phyloP scores from a whole-genome alignment of 2,888 invertebrate genomes.

The Fabriciana adippe region DNA sequence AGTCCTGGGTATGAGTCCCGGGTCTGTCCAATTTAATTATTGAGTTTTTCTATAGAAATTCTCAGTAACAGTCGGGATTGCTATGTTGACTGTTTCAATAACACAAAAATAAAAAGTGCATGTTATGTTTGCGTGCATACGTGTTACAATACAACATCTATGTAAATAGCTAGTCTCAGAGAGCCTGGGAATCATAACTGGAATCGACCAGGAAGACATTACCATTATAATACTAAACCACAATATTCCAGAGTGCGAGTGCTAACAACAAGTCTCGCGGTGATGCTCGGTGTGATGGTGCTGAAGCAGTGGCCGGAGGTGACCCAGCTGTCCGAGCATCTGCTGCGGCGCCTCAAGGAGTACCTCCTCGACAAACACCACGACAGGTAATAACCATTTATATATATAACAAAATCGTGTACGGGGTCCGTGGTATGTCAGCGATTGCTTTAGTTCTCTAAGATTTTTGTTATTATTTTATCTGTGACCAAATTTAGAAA shows the following conservation, averaged over 20 bases:
- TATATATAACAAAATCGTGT: neutral
- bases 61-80: too few species aligned
- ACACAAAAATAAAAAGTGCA: too few species aligned
- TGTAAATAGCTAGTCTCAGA: too few species aligned
- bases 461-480: slow-evolving; percentile 12
- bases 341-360: slow-evolving; percentile 89
- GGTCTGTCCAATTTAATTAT: too few species aligned
- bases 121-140: too few species aligned
- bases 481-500: slow-evolving; percentile 16
- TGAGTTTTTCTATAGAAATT: too few species aligned
- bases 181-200: too few species aligned
- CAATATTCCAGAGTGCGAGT: slow-evolving; percentile 88
- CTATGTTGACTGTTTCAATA: too few species aligned
- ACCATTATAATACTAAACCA: neutral
- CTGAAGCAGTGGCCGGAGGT: slow-evolving; percentile 95
- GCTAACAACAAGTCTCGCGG: slow-evolving; percentile 90
- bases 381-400: slow-evolving; percentile 70
- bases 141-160: too few species aligned
- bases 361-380: slow-evolving; percentile 87
- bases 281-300: slow-evolving; percentile 91
- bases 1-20: too few species aligned
- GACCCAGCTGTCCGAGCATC: slow-evolving; percentile 90
- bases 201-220: neutral
- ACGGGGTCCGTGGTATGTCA: too few species aligned
- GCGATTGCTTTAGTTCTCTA: too few species aligned